These are phyloP conservation scores for Micromussa lordhowensis DNA, from an alignment of 92 coral and sea anemone species.

Conservation along the genomic window DNA sequence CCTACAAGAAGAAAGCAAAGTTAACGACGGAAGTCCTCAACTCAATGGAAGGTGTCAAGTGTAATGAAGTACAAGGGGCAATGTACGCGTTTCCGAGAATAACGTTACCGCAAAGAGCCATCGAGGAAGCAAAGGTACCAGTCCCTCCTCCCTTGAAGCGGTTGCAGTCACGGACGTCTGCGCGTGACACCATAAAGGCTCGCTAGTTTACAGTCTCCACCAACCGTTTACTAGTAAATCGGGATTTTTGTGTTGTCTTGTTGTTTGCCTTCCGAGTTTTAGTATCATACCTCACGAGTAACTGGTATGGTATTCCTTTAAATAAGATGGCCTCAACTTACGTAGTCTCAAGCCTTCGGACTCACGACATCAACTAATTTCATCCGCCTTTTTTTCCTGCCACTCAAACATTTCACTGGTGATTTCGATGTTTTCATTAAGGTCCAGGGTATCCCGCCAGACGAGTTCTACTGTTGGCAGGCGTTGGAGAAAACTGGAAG, in stretches of 20 bases:
- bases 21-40: slow-evolving; percentile 78
- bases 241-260: not conserved
- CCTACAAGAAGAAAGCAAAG: slow-evolving; percentile 75
- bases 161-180: not conserved
- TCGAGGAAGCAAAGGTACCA: slow-evolving; percentile 83
- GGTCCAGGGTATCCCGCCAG: slow-evolving; percentile 75
- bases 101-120: slow-evolving; percentile 74
- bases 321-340: not conserved
- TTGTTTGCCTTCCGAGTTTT: not conserved
- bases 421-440: not conserved
- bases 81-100: slow-evolving; percentile 93
- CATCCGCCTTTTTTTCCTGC: not conserved
- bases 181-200: not conserved
- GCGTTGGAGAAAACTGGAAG: slow-evolving; percentile 87
- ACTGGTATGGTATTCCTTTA: not conserved
- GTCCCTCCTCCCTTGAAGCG: not conserved
- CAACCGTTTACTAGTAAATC: not conserved
- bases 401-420: not conserved
- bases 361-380: too few relatives aligned
- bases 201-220: not conserved
- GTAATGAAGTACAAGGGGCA: slow-evolving; percentile 84
- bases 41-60: slow-evolving; percentile 75
- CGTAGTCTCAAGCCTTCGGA: not conserved
- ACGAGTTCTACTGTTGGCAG: slow-evolving; percentile 93
- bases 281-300: not conserved